Evolutionary conservation across 2,113 vertebrate genomes (phyloP).

Genomic region (Microtus ochrogaster): DNA sequence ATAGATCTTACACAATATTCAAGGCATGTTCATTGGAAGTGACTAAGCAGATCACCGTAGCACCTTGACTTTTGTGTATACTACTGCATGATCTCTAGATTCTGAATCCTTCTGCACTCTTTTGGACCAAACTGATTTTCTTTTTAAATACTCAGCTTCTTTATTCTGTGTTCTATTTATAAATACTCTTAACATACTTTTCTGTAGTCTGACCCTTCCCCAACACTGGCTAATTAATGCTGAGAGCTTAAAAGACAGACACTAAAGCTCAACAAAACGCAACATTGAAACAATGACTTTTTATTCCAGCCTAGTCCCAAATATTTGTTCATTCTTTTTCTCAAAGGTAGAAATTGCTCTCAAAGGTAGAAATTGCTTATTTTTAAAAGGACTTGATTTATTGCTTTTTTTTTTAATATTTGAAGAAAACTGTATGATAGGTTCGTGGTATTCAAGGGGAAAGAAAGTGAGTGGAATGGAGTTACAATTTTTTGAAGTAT

Average conservation of each 20-base stretch:
- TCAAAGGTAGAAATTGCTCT: conserved; percentile 25
- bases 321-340: not conserved
- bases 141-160: not conserved
- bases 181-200: not conserved
- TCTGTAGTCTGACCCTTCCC: not conserved
- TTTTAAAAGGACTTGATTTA: conserved; percentile 29
- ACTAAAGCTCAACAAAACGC: not conserved
- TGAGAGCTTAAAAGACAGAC: not conserved
- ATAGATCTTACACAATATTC: not conserved
- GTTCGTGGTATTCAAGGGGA: not conserved
- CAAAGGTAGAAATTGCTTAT: conserved; percentile 25
- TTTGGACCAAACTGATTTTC: not conserved
- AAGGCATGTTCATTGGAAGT: not conserved
- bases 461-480: not conserved
- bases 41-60: not conserved
- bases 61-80: not conserved
- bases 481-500: not conserved
- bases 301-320: not conserved
- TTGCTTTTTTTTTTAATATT: not conserved
- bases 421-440: not conserved
- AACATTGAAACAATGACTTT: not conserved
- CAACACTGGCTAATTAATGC: not conserved
- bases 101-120: not conserved
- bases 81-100: not conserved
- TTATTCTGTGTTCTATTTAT: not conserved